Base-by-base conservation (phyloP, 2,888 invertebrate species). In the Pandemis cinnamomeana region DNA sequence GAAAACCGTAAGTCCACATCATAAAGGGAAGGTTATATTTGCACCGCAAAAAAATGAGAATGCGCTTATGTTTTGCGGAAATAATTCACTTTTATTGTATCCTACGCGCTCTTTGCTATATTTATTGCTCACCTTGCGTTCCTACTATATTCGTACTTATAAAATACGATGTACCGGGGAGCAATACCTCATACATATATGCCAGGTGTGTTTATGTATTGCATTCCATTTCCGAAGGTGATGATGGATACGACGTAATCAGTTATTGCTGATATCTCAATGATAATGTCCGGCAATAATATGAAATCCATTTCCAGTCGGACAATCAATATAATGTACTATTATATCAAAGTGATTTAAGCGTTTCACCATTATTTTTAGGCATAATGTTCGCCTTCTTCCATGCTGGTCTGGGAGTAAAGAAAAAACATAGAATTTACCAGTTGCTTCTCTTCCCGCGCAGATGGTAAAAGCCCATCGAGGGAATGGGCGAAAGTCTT, bases 11-110 rank as follows among this genome's bases (percentile, higher is more conserved):
- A 48, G 60, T 11, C 62, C 15, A 61, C 71, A 51, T 61, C 42
- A 42, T 10, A 60, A 61, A 62, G 48, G 55, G 68, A 70, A 70
- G 69, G 69, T 61, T 66, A 73, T 53, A 73, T 73, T 73, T 73
- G 73, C 73, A 73, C 73, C 69, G 36, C 73, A 68, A 73, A 88
- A 88, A 87, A 89, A 87, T 89, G 55, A 83, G 83, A 84, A 86
- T 88, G 84, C 86, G 86, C 86, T 90, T 89, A 79, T 90, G 91
- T 89, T 91, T 89, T 87, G 86, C 86, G 86, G 86, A 91, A 92
- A 93, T 93, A 93, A 91, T 89, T 93, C 93, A 93, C 90, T 92
- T 93, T 93, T 93, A 93, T 93, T 92, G 89, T 93, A 91, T 91
- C 91, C 91, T 89, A 91, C 90, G 88, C 91, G 91, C 91, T 91